Conservation (phyloP, 2,797 vertebrate genomes). For the Fundulus diaphanus region DNA sequence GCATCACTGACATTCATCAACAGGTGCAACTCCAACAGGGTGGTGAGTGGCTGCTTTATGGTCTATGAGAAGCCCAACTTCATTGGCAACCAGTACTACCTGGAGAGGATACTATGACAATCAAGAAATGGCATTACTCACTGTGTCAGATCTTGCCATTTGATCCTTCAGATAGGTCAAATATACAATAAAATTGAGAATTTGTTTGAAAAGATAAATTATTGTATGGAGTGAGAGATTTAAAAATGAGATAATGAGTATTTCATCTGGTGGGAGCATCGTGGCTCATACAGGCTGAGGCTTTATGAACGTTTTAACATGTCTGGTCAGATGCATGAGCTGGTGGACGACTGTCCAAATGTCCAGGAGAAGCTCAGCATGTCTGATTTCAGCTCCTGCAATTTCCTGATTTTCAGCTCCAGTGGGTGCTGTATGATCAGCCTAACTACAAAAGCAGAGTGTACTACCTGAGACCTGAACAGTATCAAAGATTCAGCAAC, state of each 20-base stretch:
- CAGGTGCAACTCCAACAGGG: slow-evolving; percentile 81
- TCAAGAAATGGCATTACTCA: slow-evolving; percentile 79
- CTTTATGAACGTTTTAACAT: slow-evolving; percentile 78
- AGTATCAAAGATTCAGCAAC: slow-evolving; percentile 78
- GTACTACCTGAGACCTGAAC: slow-evolving; percentile 76
- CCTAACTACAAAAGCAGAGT: slow-evolving; percentile 78
- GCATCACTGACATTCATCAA: slow-evolving; percentile 80
- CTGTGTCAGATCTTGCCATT: slow-evolving; percentile 75
- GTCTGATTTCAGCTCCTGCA: slow-evolving; percentile 79
- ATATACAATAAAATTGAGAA: neutral
- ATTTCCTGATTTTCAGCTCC: too few species aligned
- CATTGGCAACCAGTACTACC: slow-evolving; percentile 81
- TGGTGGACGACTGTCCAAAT: slow-evolving; percentile 77
- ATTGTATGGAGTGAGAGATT: neutral
- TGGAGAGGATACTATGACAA: slow-evolving; percentile 81
- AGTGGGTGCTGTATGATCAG: slow-evolving; percentile 82
- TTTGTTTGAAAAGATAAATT: neutral
- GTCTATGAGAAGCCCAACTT: slow-evolving; percentile 80
- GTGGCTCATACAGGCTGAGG: slow-evolving; percentile 74
- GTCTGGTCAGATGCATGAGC: slow-evolving; percentile 80
- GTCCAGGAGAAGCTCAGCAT: slow-evolving; percentile 77
- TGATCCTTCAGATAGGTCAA: slow-evolving; percentile 70
- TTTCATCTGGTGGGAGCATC: slow-evolving; percentile 56
- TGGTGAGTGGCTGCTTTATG: slow-evolving; percentile 83
- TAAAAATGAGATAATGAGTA: neutral